Percentiles rank a stretch among this genome's conserved stretches.
These are phyloP conservation scores for Syritta pipiens DNA, from an alignment of 2,888 invertebrate species.

Conservation along the genomic window DNA sequence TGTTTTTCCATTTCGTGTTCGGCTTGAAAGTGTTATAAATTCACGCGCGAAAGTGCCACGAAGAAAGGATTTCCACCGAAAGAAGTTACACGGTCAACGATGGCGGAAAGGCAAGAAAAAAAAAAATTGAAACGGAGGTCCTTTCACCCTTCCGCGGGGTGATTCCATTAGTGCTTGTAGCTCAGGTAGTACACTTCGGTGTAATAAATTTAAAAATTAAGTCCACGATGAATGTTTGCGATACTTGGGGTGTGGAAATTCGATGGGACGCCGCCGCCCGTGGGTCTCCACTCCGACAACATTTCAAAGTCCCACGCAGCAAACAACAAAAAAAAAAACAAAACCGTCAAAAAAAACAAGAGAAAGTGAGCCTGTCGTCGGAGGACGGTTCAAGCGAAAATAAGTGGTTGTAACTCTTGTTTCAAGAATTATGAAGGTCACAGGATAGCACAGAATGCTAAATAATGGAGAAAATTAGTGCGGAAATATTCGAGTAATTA, in stretches of 20 bases:
- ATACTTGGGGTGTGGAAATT: slow-evolving; percentile 41
- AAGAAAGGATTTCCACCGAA: slow-evolving; percentile 36
- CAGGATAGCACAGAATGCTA: slow-evolving; percentile 6
- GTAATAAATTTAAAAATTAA: slow-evolving; percentile 64
- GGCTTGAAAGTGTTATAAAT: slow-evolving; percentile 48
- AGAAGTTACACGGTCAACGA: slow-evolving; percentile 56
- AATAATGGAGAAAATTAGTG: slow-evolving; percentile 49
- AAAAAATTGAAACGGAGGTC: not conserved
- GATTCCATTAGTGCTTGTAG: slow-evolving; percentile 45
- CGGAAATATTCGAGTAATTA: slow-evolving; percentile 49
- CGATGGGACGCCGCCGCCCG: too few species aligned
- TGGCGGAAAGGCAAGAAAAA: not conserved
- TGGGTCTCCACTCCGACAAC: too few species aligned
- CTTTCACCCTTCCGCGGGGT: slow-evolving; percentile 47
- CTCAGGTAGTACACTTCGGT: not conserved
- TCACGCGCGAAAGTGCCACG: slow-evolving; percentile 35
- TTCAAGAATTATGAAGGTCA: slow-evolving; percentile 55
- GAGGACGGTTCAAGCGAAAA: not conserved
- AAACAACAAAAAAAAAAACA: not conserved
- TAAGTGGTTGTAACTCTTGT: slow-evolving; percentile 52
- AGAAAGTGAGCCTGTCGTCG: not conserved
- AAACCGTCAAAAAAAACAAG: not conserved
- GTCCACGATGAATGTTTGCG: slow-evolving; percentile 53
- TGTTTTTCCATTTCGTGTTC: slow-evolving; percentile 10
- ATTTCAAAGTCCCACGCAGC: too few species aligned